phyloP scores from a whole-genome alignment of 2,113 vertebrate species.

The Lepisosteus oculatus region DNA sequence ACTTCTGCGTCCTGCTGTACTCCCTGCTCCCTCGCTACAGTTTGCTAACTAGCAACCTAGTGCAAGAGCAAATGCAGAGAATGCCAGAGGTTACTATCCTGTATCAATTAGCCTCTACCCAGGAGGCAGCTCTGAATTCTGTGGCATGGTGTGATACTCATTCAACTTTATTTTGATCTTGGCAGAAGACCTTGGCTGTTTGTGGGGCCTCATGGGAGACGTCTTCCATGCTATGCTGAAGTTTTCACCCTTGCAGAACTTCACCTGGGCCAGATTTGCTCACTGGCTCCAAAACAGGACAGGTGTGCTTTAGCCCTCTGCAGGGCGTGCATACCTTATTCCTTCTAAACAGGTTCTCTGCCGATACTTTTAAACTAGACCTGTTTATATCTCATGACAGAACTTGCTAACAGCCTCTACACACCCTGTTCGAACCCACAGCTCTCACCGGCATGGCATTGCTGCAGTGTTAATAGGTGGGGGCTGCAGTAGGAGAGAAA shows the following conservation, averaged over 20 bases:
- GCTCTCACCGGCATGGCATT: too few relatives aligned
- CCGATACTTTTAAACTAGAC: too few relatives aligned
- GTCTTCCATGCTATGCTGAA: conserved; percentile 8
- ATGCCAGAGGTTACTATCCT: conserved; percentile 20
- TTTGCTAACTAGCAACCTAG: not conserved
- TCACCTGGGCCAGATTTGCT: not conserved
- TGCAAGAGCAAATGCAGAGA: not conserved
- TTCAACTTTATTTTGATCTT: conserved; percentile 26
- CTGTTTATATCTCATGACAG: too few relatives aligned
- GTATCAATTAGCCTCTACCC: conserved; percentile 35
- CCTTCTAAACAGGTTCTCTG: too few relatives aligned
- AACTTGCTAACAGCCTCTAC: too few relatives aligned
- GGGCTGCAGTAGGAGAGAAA: too few relatives aligned
- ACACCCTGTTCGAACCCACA: too few relatives aligned
- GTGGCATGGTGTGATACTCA: conserved; percentile 13
- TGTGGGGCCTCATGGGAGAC: conserved; percentile 11
- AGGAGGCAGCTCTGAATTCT: conserved; percentile 11
- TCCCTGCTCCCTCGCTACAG: not conserved
- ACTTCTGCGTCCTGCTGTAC: not conserved
- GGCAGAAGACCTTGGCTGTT: not conserved
- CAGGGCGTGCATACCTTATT: too few relatives aligned
- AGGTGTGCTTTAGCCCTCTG: too few relatives aligned
- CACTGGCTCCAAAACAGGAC: not conserved
- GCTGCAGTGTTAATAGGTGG: too few relatives aligned
- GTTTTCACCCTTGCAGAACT: conserved; percentile 27